A percentile compares a stretch with the other conserved stretches of the same genome.
These are phyloP conservation scores for Rhadina sibilatrix DNA, from an alignment of 2,113 vertebrate species.

Conservation along the genomic window DNA sequence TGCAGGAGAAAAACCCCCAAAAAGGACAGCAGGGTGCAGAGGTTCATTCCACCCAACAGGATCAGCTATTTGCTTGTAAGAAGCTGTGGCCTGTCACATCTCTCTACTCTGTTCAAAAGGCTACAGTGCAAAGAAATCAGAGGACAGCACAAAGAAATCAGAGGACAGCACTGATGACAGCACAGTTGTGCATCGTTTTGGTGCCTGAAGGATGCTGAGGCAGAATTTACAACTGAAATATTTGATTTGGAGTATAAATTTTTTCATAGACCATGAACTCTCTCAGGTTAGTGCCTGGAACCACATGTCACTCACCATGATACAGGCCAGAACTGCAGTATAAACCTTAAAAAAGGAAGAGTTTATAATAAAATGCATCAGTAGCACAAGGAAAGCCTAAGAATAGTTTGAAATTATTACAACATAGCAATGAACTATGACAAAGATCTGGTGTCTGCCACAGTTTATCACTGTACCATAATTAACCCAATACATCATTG, in stretches of 20 bases:
- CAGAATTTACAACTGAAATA: background rate
- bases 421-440: background rate
- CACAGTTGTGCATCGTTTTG: fast-evolving
- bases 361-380: background rate
- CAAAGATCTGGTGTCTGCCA: background rate
- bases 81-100: background rate
- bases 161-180: background rate
- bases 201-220: background rate
- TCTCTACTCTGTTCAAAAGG: background rate
- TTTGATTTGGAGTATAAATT: background rate
- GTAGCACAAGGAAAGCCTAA: background rate
- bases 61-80: background rate
- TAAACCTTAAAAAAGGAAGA: background rate
- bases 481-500: background rate
- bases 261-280: background rate
- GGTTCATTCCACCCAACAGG: background rate
- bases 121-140: background rate
- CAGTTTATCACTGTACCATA: background rate
- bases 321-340: background rate
- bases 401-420: background rate
- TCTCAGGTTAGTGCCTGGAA: background rate
- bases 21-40: background rate
- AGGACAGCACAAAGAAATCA: background rate
- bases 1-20: background rate
- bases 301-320: background rate